Base-by-base conservation (phyloP, 2,797 vertebrate species). In the Pangasius krempfi region DNA sequence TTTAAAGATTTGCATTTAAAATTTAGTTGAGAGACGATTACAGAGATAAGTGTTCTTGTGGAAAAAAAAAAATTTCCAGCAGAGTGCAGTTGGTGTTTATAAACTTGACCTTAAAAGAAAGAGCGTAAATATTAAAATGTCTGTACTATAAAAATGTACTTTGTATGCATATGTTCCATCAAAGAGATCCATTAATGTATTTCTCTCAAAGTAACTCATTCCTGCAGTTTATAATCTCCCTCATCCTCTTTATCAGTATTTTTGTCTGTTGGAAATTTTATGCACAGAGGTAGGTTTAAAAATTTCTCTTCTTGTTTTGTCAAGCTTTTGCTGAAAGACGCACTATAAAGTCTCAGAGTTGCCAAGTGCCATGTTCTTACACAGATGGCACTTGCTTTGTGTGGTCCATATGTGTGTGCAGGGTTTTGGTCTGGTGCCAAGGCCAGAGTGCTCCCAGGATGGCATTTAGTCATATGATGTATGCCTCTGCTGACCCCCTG, bases 391-490 rank as follows among this genome's bases (percentile, higher is more conserved):
- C 92, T 91, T 66, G 90, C 93, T 94, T 93, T 93, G 93, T 92
- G 92, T 70, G 50, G 93, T 93, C 94, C 94, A 94, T 96, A 94
- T 95, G 94, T 92, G 94, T 87, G 88, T 91, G 92, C 75, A 66
- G 52, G 33, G 78, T 86, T 78, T 76, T 87, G 73, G 88, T 62
- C 64, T 64, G 64, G 75, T 83, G 82, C 86, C 83, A 80, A 76
- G 22, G 58, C 58, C 83, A 88, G 80, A 2, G 88, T 76, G 91
- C 92, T 91, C 92, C 93, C 93, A 95, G 95, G 94, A 94, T 95
- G 96, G 95, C 95, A 96, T 96, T 96, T 93, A 93, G 94, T 95
- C 96, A 96, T 94, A 96, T 94, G 94, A 95, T 94, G 93, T 91
- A 93, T 94, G 94, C 95, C 93, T 95, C 94, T 95, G 93, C 94